These are phyloP conservation scores for Acanthiza pusilla DNA, from an alignment of 2,797 vertebrate species.

Conservation along the genomic window DNA sequence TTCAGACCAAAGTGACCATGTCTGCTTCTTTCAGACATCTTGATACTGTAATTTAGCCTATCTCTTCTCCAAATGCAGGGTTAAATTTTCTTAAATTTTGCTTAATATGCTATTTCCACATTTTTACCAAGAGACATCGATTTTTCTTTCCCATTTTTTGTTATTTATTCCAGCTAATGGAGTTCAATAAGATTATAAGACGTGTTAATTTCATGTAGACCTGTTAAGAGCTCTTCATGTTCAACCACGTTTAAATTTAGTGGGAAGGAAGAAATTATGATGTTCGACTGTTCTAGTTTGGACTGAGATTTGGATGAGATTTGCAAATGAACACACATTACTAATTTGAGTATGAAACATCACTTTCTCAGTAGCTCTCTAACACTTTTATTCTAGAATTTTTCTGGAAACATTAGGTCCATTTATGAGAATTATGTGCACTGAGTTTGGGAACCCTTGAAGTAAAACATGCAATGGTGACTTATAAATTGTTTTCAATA, in stretches of 20 bases:
- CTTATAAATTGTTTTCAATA: conserved; percentile 1
- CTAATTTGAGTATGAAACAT: neutral
- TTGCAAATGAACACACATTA: neutral
- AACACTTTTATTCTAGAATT: neutral
- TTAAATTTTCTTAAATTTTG: neutral
- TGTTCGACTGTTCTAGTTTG: neutral
- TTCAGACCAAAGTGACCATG: neutral
- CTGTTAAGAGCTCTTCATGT: neutral
- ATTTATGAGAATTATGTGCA: neutral
- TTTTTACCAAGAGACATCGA: neutral
- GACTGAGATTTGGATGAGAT: neutral
- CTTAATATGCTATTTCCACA: neutral
- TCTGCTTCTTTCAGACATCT: neutral
- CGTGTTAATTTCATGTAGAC: neutral
- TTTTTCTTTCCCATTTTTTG: neutral
- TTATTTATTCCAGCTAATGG: neutral
- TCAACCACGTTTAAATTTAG: neutral
- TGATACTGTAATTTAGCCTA: neutral
- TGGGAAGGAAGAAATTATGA: neutral
- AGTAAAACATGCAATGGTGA: neutral
- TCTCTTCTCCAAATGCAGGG: neutral
- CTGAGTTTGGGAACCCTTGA: neutral
- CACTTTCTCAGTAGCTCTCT: neutral
- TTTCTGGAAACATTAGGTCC: neutral
- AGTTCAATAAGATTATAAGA: neutral